Conservation (phyloP, 1,140 invertebrate genomes). For the Orchesella cincta region DNA sequence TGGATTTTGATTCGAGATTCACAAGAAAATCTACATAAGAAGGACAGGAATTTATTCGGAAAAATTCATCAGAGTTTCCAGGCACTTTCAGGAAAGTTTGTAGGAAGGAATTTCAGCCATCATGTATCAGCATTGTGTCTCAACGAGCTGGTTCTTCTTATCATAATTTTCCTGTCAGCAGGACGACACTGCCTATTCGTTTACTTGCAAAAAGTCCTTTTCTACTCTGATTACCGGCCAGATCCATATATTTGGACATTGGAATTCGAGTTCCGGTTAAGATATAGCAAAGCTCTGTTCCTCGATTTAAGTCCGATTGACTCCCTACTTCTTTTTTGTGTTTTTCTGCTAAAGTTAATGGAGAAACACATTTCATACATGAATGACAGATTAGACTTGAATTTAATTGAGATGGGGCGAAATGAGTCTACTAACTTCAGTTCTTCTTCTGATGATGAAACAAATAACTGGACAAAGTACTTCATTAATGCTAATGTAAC, state of each 20-base stretch:
- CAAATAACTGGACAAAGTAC: no score
- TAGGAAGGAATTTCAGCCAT: background rate
- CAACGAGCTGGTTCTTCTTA: background rate
- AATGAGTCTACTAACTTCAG: no score
- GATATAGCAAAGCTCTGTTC: background rate
- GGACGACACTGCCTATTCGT: background rate
- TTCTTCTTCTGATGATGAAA: no score
- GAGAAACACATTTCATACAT: background rate
- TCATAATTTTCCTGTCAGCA: background rate
- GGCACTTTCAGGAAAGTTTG: background rate
- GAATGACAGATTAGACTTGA: no score
- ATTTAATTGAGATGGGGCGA: background rate
- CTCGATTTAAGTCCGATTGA: background rate
- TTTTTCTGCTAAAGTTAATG: background rate
- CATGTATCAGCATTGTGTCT: background rate
- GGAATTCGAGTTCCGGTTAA: background rate
- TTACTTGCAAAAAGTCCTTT: background rate
- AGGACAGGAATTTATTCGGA: no score
- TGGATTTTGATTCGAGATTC: background rate
- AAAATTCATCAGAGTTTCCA: background rate
- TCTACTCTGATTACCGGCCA: background rate
- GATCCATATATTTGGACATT: background rate
- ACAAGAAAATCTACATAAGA: no score
- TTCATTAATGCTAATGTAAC: no score
- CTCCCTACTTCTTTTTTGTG: background rate